Evolutionary conservation across 2,797 vertebrate species (phyloP), one percentile per base, ranked within the genome.

Genomic region (Craterocephalus amniculus): DNA sequence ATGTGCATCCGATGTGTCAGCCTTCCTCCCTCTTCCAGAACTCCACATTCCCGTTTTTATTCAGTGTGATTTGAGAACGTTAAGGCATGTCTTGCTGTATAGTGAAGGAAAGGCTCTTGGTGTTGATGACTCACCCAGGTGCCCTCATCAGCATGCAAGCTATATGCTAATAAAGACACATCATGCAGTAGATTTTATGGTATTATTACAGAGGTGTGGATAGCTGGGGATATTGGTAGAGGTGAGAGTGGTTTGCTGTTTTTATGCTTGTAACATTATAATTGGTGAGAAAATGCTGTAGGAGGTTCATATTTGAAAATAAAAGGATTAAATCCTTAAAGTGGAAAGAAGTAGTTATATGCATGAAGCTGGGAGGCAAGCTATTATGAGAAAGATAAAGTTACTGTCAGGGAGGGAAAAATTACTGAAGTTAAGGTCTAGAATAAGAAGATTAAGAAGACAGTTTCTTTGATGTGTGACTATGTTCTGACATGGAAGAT

Each of bases 91-190:
- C 79, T 72, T 69, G 29, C 67, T 35, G 54, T 26, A 49, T 9
- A 26, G 13, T 45, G 36, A 58, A 59, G 32, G 65, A 72, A 70
- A 65, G 20, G 35, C 56, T 71, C 26, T 11, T 38, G 29, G 11
- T 62, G 35, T 56, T 56, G 81, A 77, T 87, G 81, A 79, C 26
- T 83, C 72, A 64, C 61, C 56, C 67, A n/a, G 31, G 36, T 24
- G 40, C 13, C 26, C 51, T 71, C 60, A 68, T 73, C 55, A 64
- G 63, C 49, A 73, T 49, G 14, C 18, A 13, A 63, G 48, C 31
- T 72, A 31, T 63, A 24, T 58, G 60, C 45, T 70, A 56, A 72
- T 70, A 70, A 70, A 54, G 24, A 70, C 2, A 5, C 18, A 48
- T 62, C 62, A 56, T 51, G 8, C 56, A 36, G 40, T 61, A 32